A percentile compares a stretch with the other conserved stretches of the same genome.
phyloP scores from a whole-genome alignment of 1,140 invertebrate species.

The Epicauta chinensis region DNA sequence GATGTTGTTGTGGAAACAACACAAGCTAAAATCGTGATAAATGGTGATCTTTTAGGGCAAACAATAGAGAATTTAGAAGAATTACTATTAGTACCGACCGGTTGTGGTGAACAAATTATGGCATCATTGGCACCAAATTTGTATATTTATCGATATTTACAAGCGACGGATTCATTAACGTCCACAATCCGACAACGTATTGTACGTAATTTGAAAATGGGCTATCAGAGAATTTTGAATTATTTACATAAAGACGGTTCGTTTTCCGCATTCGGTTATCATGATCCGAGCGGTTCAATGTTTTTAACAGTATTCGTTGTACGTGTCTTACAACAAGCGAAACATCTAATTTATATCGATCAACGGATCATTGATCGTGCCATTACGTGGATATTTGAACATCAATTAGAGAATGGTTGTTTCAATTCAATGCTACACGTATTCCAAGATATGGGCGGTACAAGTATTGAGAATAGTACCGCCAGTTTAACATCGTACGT shows the following conservation, averaged over 20 bases:
- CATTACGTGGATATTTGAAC: constrained; percentile 60
- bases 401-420: constrained; percentile 67
- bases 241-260: constrained; percentile 68
- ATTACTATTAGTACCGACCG: constrained; percentile 51
- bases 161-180: constrained; percentile 44
- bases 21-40: constrained; percentile 46
- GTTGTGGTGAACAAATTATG: constrained; percentile 79
- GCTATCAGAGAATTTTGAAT: constrained; percentile 65
- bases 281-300: constrained; percentile 53
- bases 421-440: constrained; percentile 63
- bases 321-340: constrained; percentile 62
- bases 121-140: constrained; percentile 69
- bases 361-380: constrained; percentile 55
- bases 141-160: constrained; percentile 61
- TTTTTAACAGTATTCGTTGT: constrained; percentile 77
- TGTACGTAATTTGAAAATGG: constrained; percentile 60
- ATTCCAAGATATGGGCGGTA: constrained; percentile 57
- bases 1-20: constrained; percentile 46
- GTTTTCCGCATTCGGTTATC: constrained; percentile 67
- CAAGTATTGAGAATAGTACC: constrained; percentile 50
- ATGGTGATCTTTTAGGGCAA: constrained; percentile 55
- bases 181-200: constrained; percentile 50
- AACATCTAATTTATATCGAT: constrained; percentile 61
- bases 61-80: constrained; percentile 52
- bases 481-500: constrained; percentile 57